phyloP scores from a whole-genome alignment of 2,888 invertebrate species.

The Octonoba sinensis region DNA sequence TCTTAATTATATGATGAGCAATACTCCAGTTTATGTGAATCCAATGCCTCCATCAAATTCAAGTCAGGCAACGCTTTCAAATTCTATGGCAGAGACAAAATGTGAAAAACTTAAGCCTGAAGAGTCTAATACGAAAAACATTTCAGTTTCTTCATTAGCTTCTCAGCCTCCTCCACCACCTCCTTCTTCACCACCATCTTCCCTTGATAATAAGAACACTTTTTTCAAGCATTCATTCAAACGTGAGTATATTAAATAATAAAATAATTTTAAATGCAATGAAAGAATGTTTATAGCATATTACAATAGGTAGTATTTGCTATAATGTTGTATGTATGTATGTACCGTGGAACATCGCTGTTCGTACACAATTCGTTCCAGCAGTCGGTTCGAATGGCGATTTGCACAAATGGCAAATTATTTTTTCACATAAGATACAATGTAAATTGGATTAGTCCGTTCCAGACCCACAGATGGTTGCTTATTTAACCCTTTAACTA shows the following conservation, averaged over 20 bases:
- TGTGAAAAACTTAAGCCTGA: neutral
- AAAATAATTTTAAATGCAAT: neutral
- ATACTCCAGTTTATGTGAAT: conserved; percentile 12
- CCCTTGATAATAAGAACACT: conserved; percentile 68
- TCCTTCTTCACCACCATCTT: conserved; percentile 75
- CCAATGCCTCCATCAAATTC: conserved; percentile 5
- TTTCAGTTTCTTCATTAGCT: conserved; percentile 67
- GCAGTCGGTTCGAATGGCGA: too few relatives aligned
- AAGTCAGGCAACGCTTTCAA: neutral
- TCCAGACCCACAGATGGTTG: too few relatives aligned
- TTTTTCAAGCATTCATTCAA: conserved; percentile 20
- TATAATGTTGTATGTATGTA: too few relatives aligned
- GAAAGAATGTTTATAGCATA: too few relatives aligned
- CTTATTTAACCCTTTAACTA: too few relatives aligned
- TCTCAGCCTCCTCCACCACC: conserved; percentile 75
- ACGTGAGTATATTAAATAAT: neutral
- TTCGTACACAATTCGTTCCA: too few relatives aligned
- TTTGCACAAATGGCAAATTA: too few relatives aligned
- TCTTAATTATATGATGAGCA: conserved; percentile 20
- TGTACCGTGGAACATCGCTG: too few relatives aligned
- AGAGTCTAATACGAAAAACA: conserved; percentile 4
- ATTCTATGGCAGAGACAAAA: neutral
- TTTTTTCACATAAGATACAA: too few relatives aligned
- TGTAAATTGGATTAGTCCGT: too few relatives aligned
- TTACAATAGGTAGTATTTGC: too few relatives aligned